Evolutionary conservation across 2,797 vertebrate genomes (phyloP), one percentile per base, ranked within the genome.

Genomic region (Bufotes viridis): DNA sequence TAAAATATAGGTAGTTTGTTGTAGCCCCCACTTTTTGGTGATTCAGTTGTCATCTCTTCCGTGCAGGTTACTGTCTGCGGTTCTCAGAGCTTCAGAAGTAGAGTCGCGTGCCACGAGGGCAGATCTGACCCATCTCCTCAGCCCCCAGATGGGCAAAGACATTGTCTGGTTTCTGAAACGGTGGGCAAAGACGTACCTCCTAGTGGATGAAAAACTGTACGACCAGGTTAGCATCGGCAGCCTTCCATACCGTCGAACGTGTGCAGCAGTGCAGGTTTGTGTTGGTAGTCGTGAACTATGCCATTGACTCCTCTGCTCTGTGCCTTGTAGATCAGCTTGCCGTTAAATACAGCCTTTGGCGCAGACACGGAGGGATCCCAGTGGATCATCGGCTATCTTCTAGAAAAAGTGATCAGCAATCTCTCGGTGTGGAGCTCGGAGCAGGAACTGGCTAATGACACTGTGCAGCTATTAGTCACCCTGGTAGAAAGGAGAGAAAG

Each of bases 381-480:
- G 94, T 99, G 98, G 98, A 97, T 99, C 94, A 96, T 99, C 92
- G 98, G 97, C 93, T 99, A 99, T 93, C 97, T 99, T 82, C 95
- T 99, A 94, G 97, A 99, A 93, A 99, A 99, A 93, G 98, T 99
- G 91, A 98, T 99, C 93, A 98, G 97, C 94, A 99, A 99, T 92
- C 95, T 99, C 90, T 97, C 98, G 0, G 98, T 99, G 90, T 99
- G 98, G 98, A 99, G 98, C 94, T 97, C 98, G 10, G 98, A 99
- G 94, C 94, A 97, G 1, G 98, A 98, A 90, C 95, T 99, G 87
- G 97, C 98, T 51, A 98, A 96, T 84, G 98, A 99, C 93, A 99
- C 98, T 0, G 98, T 99, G 93, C 98, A 99, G 90, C 96, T 99
- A 91, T 96, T 99, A 92, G 98, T 99, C 93, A 97, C 98, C 2